Evolutionary conservation across 2,888 invertebrate genomes (phyloP).

Genomic region (Hymenopus coronatus): DNA sequence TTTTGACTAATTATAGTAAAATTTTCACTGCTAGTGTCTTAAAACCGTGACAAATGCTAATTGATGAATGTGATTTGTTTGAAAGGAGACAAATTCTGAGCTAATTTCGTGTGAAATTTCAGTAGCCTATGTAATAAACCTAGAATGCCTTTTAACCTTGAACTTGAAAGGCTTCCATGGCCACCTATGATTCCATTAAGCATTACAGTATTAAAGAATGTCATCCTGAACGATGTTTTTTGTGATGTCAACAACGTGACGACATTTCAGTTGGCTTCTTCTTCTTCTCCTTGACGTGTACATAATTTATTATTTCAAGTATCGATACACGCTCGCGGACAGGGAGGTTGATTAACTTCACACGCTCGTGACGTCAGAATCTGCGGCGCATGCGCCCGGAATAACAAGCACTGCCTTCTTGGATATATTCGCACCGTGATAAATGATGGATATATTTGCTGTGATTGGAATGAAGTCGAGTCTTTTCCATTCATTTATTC

Average conservation of each 20-base stretch:
- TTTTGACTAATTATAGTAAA: too few species aligned
- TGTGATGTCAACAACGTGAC: not conserved
- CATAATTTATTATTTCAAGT: not conserved
- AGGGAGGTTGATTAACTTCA: not conserved
- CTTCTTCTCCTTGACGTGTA: not conserved
- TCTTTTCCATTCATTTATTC: too few species aligned
- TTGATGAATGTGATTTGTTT: too few species aligned
- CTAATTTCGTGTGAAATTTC: too few species aligned
- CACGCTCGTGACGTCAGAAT: not conserved
- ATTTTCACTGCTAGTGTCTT: too few species aligned
- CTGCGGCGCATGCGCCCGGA: not conserved
- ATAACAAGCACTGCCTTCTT: too few species aligned
- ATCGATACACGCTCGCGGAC: not conserved
- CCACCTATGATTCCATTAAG: not conserved
- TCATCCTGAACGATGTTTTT: not conserved
- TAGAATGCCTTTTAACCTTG: not conserved
- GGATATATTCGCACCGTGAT: too few species aligned
- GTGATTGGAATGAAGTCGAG: too few species aligned
- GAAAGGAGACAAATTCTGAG: too few species aligned
- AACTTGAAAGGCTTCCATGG: not conserved
- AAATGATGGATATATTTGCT: too few species aligned
- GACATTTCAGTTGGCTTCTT: not conserved
- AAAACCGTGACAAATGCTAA: too few species aligned
- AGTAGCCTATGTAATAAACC: too few species aligned
- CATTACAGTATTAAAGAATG: not conserved